Base-by-base conservation (phyloP, 2,888 invertebrate genomes). In the Pterobdella sp. region DNA sequence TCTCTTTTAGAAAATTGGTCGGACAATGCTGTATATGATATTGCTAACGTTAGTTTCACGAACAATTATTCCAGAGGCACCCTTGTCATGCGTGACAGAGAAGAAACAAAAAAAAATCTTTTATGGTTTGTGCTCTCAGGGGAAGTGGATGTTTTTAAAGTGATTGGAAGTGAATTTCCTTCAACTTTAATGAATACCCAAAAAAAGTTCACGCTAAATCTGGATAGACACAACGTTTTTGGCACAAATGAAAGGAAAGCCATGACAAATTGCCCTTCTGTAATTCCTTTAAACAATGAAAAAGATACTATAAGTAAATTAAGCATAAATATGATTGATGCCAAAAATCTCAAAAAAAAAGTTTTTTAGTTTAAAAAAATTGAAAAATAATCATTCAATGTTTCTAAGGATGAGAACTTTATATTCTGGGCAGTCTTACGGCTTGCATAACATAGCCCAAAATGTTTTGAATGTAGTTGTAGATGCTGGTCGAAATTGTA, bases 111-210 rank as follows among this genome's bases (percentile, higher is more conserved):
- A 1, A 52, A 32, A 22, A 56, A 70, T 31, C 56, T 70, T 18
- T 31, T 56, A 7, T 70, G 52, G 29, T 70, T 70, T 52, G 70
- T 70, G 3, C 32, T 56, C 3, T 42, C 14, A 52, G 70, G 70
- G 14, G n/a, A 29, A n/a, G 56, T 70, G 18, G 70, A 70, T 18
- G 56, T 70, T 31, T 26, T 70, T 31, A 70, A 70, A 70, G 70
- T 70, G 18, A 56, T 34, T 1, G 32, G 32, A 3, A 37, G 26
- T 42, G 42, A 35, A 1, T 3, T 2, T 29, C 42, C 37, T 42
- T 7, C n/a, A 18, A 49, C n/a, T 49, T 49, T 49, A 49, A 49
- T 49, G n/a, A 14, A 49, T n/a, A 18, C 14, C 52, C 14, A 49
- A 49, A 18, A 49, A 49, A 18, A 49, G n/a, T n/a, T n/a, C n/a